A percentile compares a stretch with the other conserved stretches of the same genome.
These are phyloP conservation scores for Phaenicophaeus curvirostris DNA, from an alignment of 2,797 vertebrate species.

Conservation along the genomic window DNA sequence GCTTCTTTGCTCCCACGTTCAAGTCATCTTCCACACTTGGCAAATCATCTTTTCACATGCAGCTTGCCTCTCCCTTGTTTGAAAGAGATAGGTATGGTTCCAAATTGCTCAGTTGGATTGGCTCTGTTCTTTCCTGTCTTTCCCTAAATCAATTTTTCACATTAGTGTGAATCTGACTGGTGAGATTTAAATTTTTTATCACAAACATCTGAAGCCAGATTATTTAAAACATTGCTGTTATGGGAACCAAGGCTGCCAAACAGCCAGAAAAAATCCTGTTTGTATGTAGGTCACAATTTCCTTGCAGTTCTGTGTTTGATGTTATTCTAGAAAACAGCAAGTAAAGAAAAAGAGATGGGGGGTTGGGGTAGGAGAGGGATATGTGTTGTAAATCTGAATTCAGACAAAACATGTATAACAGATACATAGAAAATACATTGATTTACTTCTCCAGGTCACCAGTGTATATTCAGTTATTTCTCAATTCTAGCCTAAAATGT, in stretches of 20 bases:
- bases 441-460: not conserved
- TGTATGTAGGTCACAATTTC: constrained; percentile 42
- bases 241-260: constrained; percentile 17
- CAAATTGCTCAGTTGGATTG: constrained; percentile 33
- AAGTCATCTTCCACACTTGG: constrained; percentile 51
- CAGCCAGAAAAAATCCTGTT: constrained; percentile 26
- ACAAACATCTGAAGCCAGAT: not conserved
- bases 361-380: not conserved
- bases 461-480: not conserved
- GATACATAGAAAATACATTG: not conserved
- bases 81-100: constrained; percentile 3
- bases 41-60: not conserved
- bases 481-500: not conserved
- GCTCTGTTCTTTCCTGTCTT: not conserved
- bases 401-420: not conserved
- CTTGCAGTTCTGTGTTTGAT: not conserved
- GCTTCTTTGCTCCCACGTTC: constrained; percentile 21
- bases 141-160: not conserved
- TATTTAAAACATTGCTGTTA: constrained; percentile 44
- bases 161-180: not conserved
- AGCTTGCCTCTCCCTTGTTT: constrained; percentile 8
- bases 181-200: not conserved
- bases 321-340: not conserved
- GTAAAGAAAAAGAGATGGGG: not conserved
- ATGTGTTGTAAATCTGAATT: not conserved